Base-by-base conservation (phyloP, 2,888 invertebrate species). In the Acrobasis repandana region DNA sequence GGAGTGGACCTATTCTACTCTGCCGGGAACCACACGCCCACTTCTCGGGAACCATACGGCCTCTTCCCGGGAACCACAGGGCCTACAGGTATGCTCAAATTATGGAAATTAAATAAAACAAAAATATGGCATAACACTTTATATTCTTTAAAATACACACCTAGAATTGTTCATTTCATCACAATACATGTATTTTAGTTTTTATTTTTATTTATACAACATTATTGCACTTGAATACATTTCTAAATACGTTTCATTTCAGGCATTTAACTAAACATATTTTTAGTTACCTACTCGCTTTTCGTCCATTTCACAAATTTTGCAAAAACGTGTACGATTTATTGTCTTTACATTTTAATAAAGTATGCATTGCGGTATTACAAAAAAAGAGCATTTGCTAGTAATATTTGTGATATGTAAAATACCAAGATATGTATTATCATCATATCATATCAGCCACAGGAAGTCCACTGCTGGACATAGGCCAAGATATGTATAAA, bases 131-230 rank as follows among this genome's bases (percentile, higher is more conserved):
- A 85, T 87, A 90, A 91, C 90, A 89, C 88, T 89, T 88, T 89
- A 85, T 90, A 89, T 88, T 88, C 81, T 86, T 89, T 90, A 85
- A 89, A 90, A 90, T 91, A 89, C 90, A 90, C 90, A 90, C 88
- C 87, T 90, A 90, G 88, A 88, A 86, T 83, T 81, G 77, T 80
- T 76, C 75, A 82, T 82, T 80, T 85, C 80, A 88, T 85, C 88
- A 84, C 87, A 88, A 87, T 86, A 89, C 85, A 86, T 85, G 75
- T 80, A 79, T 80, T 75, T 80, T 80, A 77, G 36, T 16, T 52
- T 76, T 82, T 79, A 79, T 16, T 52, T 76, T 82, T 79, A 79
- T 80, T 84, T 87, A 81, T 86, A 87, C 85, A 87, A 85, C 80
- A 85, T 90, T 90, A 90, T 89, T 90, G 90, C 90, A 82, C 76